Evolutionary conservation across 2,888 invertebrate species (phyloP), one percentile per base, ranked within the genome.

Genomic region (Tyria jacobaeae): DNA sequence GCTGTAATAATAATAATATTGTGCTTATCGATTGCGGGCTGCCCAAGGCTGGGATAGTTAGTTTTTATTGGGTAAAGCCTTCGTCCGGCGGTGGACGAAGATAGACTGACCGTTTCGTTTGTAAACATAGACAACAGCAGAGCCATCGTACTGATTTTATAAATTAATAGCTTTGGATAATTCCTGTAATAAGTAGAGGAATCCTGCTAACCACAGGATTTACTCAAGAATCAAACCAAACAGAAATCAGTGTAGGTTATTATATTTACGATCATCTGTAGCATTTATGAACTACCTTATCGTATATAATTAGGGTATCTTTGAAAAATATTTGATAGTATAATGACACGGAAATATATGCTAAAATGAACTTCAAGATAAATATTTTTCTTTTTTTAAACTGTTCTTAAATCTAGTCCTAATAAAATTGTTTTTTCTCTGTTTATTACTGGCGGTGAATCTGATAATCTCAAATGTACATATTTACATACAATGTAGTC

Each of bases 401-500:
- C 37, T 49, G 27, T 49, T 57, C 53, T 35, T 41, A 12, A 44
- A 34, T 53, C 27, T 27, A 31, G 15, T 53, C 25, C 25, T 49
- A 52, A 15, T 34, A 39, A 47, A 48, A 10, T 25, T 31, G 25
- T 5, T 49, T 64, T 59, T 66, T 64, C 37, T 41, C 61, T 61
- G 58, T 24, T 27, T 15, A 55, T 55, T 62, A n/a, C n/a, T n/a
- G n/a, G n/a, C n/a, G 65, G 53, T 64, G 65, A 60, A 71, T 75
- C 69, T 66, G 37, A 50, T 49, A n/a, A 39, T 25, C 51, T 63
- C 68, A 25, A 56, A 55, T 55, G 55, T 55, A 70, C n/a, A 48
- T 49, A 74, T 76, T 76, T 76, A 66, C 74, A 75, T 75, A 75
- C 75, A 75, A 75, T 74, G 60, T 58, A 17, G 72, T 63, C 71